Percentiles rank a stretch among this genome's conserved stretches.
phyloP scores from a whole-genome alignment of 2,113 vertebrate genomes.

The Salvelinus namaycush region DNA sequence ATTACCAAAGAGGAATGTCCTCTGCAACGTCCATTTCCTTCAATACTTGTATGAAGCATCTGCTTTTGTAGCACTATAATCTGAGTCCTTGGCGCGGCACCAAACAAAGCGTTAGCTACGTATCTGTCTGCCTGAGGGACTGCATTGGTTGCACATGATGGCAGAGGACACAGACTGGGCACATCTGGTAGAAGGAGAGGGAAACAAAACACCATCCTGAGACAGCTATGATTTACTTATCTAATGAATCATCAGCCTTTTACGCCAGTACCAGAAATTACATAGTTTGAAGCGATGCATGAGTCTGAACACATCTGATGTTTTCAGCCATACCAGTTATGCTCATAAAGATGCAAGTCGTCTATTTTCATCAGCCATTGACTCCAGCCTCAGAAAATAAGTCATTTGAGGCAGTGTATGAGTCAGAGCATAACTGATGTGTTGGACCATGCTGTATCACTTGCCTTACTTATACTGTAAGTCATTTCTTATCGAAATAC shows the following conservation, averaged over 20 bases:
- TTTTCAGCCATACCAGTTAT: neutral
- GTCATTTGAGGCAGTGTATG: too few relatives aligned
- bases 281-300: conserved; percentile 3
- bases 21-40: conserved; percentile 33
- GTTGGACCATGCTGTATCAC: too few relatives aligned
- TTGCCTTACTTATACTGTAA: too few relatives aligned
- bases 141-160: conserved; percentile 22
- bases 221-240: conserved; percentile 36
- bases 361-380: too few relatives aligned
- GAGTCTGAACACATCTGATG: neutral
- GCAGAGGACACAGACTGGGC: conserved; percentile 33
- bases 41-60: conserved; percentile 13
- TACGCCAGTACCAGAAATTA: neutral
- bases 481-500: too few relatives aligned
- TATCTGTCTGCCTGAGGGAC: conserved; percentile 62
- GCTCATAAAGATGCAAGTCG: too few relatives aligned
- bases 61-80: conserved; percentile 31
- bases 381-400: too few relatives aligned
- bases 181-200: conserved; percentile 3
- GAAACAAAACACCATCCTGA: conserved; percentile 4
- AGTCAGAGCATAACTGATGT: too few relatives aligned
- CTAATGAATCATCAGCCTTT: conserved; percentile 33
- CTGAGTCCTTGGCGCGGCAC: conserved; percentile 17
- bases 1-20: conserved; percentile 1
- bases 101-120: conserved; percentile 46